A percentile compares a stretch with the other conserved stretches of the same genome.
phyloP scores from a whole-genome alignment of 2,888 invertebrate genomes.

The Acleris laterana region DNA sequence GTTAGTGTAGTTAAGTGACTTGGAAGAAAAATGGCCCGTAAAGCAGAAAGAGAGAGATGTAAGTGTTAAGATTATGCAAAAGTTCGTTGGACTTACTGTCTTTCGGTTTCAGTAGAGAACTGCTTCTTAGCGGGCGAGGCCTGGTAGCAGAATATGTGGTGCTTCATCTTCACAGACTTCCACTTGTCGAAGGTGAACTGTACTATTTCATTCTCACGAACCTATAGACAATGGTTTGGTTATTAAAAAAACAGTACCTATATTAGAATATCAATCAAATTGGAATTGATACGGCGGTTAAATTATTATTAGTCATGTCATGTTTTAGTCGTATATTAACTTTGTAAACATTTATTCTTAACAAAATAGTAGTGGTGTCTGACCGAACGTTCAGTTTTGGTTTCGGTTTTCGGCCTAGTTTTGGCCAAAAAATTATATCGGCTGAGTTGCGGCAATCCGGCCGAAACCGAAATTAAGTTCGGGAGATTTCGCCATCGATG shows the following conservation, averaged over 20 bases:
- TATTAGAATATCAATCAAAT: too few relatives aligned
- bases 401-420: too few relatives aligned
- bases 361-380: too few relatives aligned
- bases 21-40: neutral
- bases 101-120: conserved; percentile 91
- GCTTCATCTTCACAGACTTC: conserved; percentile 93
- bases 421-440: too few relatives aligned
- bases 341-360: too few relatives aligned
- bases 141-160: conserved; percentile 94
- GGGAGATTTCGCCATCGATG: too few relatives aligned
- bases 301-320: too few relatives aligned
- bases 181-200: conserved; percentile 93
- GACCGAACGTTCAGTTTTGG: too few relatives aligned
- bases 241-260: neutral
- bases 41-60: neutral
- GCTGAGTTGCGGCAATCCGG: too few relatives aligned
- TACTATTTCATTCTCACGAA: conserved; percentile 92
- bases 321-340: too few relatives aligned
- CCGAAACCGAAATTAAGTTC: too few relatives aligned
- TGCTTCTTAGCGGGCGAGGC: conserved; percentile 93
- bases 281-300: too few relatives aligned
- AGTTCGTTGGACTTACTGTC: conserved; percentile 65
- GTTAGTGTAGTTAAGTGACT: neutral
- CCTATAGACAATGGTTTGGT: conserved; percentile 66
- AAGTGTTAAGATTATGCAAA: conserved; percentile 3